Evolutionary conservation across 2,888 invertebrate genomes (phyloP).

Genomic region (Helobdella robusta): DNA sequence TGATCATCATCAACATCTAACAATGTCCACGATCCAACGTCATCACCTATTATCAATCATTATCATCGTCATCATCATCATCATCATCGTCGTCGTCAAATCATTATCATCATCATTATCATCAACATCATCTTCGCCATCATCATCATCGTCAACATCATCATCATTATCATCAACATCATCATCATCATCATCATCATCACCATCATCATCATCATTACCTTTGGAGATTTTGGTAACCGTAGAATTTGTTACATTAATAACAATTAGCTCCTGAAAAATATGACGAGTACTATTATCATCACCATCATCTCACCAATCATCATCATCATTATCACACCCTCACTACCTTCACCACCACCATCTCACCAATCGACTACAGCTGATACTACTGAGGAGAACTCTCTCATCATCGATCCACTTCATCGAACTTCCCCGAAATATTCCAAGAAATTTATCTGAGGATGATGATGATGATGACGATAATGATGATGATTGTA

Average conservation of each 20-base stretch:
- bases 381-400: too few species aligned
- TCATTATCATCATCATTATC: too few species aligned
- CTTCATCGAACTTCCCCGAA: too few species aligned
- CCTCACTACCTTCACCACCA: neutral
- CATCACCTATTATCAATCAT: slow-evolving; percentile 17
- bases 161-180: too few species aligned
- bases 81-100: too few species aligned
- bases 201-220: neutral
- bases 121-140: too few species aligned
- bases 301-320: neutral
- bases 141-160: too few species aligned
- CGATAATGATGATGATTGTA: slow-evolving; percentile 8
- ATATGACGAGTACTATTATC: neutral
- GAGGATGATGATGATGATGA: slow-evolving; percentile 10
- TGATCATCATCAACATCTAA: neutral
- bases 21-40: slow-evolving; percentile 6
- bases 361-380: too few species aligned
- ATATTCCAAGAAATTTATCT: too few species aligned
- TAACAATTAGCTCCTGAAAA: neutral
- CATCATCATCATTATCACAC: neutral
- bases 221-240: slow-evolving; percentile 1
- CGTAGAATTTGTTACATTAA: neutral
- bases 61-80: neutral
- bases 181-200: too few species aligned
- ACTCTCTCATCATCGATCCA: too few species aligned